Percentiles rank a stretch among this genome's conserved stretches.
Evolutionary conservation across 2,113 vertebrate genomes (phyloP).

Genomic region (Microtus montanus): DNA sequence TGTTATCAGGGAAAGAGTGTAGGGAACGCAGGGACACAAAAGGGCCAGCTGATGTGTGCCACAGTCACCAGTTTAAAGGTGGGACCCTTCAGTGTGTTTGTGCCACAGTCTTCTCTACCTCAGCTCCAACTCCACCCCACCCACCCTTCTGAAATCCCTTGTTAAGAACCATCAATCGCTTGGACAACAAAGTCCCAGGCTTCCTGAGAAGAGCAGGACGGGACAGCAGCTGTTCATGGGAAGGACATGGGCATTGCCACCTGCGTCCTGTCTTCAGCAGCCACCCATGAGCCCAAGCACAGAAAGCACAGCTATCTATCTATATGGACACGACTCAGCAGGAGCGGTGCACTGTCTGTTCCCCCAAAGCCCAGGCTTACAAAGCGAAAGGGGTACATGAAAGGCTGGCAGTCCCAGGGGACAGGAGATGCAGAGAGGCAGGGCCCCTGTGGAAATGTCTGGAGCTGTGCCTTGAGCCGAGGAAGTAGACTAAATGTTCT

Average conservation of each 20-base stretch:
- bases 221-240: not conserved
- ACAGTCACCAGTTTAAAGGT: not conserved
- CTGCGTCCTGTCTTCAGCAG: not conserved
- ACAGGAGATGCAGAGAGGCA: not conserved
- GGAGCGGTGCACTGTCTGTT: not conserved
- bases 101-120: not conserved
- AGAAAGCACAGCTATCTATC: constrained; percentile 25
- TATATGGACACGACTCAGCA: constrained; percentile 37
- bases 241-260: not conserved
- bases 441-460: not conserved
- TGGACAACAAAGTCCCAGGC: not conserved
- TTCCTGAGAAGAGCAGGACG: not conserved
- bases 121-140: not conserved
- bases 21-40: not conserved
- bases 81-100: not conserved
- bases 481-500: not conserved
- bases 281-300: constrained; percentile 36
- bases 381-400: not conserved
- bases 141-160: not conserved
- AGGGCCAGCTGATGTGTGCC: not conserved
- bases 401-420: not conserved
- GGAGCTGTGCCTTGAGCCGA: not conserved
- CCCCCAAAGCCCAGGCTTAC: constrained; percentile 1
- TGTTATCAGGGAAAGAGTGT: not conserved
- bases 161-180: not conserved